phyloP scores from a whole-genome alignment of 1,140 invertebrate species.

The Sycophila sp. region DNA sequence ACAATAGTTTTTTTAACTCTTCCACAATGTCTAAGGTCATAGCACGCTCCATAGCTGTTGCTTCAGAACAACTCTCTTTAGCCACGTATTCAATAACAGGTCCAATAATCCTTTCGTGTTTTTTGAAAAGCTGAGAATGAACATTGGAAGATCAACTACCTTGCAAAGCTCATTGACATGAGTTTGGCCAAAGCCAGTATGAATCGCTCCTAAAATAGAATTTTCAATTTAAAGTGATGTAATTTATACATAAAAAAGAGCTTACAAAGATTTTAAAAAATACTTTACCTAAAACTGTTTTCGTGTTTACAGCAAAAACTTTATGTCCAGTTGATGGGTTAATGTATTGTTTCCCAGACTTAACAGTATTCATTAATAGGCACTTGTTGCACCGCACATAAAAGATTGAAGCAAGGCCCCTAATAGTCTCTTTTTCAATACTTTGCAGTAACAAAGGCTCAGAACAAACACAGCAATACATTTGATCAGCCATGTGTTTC shows the following conservation, averaged over 20 bases:
- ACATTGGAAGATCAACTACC: background rate
- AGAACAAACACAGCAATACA: background rate
- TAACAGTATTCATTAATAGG: background rate
- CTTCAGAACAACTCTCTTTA: background rate
- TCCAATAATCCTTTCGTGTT: background rate
- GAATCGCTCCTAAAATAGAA: background rate
- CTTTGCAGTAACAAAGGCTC: background rate
- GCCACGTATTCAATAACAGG: background rate
- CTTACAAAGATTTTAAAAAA: background rate
- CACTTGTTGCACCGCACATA: background rate
- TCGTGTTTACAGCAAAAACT: constrained; percentile 1
- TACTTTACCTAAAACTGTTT: background rate
- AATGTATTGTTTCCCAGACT: background rate
- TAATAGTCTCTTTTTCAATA: background rate
- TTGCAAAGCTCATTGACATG: background rate
- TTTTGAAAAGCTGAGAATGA: background rate
- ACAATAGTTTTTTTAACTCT: background rate
- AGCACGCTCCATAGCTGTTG: background rate
- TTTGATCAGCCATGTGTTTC: background rate
- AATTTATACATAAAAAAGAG: background rate
- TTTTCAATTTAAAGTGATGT: background rate
- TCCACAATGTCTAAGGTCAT: background rate
- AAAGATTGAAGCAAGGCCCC: background rate
- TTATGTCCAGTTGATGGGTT: background rate
- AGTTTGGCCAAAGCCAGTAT: background rate